Evolutionary conservation across 2,113 vertebrate species (phyloP), one percentile per base, ranked within the genome.

Genomic region (Panthera uncia): DNA sequence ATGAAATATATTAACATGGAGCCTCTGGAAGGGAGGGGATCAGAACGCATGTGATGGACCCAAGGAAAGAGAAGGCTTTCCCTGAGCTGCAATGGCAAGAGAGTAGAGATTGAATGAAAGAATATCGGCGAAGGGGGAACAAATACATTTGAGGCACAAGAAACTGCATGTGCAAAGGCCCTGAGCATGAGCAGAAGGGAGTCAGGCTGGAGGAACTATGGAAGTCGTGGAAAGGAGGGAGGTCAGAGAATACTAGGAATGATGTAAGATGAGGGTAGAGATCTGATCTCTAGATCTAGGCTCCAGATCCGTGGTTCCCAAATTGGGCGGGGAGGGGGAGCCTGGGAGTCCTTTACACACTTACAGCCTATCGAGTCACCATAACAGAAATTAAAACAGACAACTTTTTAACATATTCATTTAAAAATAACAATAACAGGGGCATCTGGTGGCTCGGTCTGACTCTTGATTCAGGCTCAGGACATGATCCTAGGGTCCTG

Each of bases 1-100:
- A 73, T n/a, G 68, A 63, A 74, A 68, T 21, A 7, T 11, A 80
- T 83, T 82, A 83, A 36, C 25, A 1, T 4, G 41, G 65, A 83
- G 83, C 79, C 91, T 38, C 2, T 5, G 29, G 57, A 31, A 52
- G 48, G 71, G 48, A 50, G 41, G 71, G 45, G 1, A 25, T 1
- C 21, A 19, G 71, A 48, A 19, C 1, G 18, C 38, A 27, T 3
- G 6, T 0, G 0, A 31, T 1, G n/a, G 57, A 41, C 2, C 0
- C 55, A 11, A 52, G 29, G 71, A 66, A n/a, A 29, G 61, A 74
- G 52, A 29, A 50, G 2, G 23, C 89, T 18, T 55, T 80, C 18
- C 18, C 52, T 7, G 27, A 73, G 69, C 8, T 65, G 73, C 4
- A 10, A 41, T 1, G 52, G 65, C 27, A 10, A 86, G 71, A 23